These are phyloP conservation scores for Rhinolophus ferrumequinum DNA, from an alignment of 2,113 vertebrate species.

Conservation along the genomic window DNA sequence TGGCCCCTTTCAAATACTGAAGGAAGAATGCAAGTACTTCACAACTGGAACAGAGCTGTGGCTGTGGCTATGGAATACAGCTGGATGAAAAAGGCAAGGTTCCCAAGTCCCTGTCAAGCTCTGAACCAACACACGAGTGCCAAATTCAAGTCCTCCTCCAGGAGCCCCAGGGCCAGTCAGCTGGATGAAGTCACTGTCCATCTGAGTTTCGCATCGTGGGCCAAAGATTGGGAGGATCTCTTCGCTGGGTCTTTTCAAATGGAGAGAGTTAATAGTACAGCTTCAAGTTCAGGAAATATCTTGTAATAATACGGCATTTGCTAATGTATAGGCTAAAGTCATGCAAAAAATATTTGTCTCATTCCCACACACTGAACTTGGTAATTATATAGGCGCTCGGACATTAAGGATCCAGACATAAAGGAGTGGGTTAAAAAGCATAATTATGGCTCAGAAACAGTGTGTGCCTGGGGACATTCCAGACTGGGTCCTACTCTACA, in stretches of 20 bases:
- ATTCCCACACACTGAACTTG: constrained; percentile 82
- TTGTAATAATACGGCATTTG: constrained; percentile 78
- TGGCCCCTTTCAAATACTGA: constrained; percentile 36
- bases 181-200: constrained; percentile 69
- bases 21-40: background rate
- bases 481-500: constrained; percentile 71
- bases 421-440: constrained; percentile 85
- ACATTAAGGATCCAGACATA: constrained; percentile 83
- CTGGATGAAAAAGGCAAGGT: background rate
- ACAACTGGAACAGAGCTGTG: background rate
- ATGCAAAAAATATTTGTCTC: constrained; percentile 85
- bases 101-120: constrained; percentile 40
- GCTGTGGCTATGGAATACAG: background rate
- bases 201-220: constrained; percentile 66
- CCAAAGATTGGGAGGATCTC: constrained; percentile 64
- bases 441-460: constrained; percentile 86
- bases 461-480: constrained; percentile 82
- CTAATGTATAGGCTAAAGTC: constrained; percentile 83
- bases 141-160: constrained; percentile 58
- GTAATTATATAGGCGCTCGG: constrained; percentile 85
- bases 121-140: background rate
- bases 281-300: constrained; percentile 83
- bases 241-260: constrained; percentile 79
- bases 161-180: constrained; percentile 11
- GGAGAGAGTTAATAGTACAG: constrained; percentile 75